A percentile compares a stretch with the other conserved stretches of the same genome.
Conservation (phyloP, 2,888 invertebrate species). For the Chromoteleia sp. region DNA sequence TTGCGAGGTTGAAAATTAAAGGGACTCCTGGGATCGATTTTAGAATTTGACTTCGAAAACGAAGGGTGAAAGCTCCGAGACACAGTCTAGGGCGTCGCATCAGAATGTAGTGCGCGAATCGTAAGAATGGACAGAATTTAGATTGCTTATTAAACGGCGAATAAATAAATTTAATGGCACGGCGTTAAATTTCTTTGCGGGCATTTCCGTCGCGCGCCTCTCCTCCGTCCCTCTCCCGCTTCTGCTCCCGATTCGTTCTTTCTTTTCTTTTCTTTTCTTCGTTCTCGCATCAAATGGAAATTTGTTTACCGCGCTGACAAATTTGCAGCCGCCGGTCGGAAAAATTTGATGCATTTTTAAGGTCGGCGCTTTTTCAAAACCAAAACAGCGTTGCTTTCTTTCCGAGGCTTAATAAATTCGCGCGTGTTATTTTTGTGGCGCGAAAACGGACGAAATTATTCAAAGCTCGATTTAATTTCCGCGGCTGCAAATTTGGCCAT, state of each 20-base stretch:
- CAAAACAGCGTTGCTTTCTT: constrained; percentile 33
- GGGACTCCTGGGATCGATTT: constrained; percentile 76
- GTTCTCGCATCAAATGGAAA: constrained; percentile 23
- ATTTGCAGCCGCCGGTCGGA: not conserved
- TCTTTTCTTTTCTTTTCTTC: not conserved
- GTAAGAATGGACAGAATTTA: constrained; percentile 82
- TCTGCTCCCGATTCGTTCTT: too few relatives aligned
- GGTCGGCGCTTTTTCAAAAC: constrained; percentile 8
- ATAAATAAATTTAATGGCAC: constrained; percentile 80
- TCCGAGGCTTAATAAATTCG: constrained; percentile 26
- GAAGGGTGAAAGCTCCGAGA: constrained; percentile 63
- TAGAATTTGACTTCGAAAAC: constrained; percentile 75
- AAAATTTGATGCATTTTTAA: not conserved
- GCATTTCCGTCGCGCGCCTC: constrained; percentile 41
- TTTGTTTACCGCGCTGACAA: constrained; percentile 6
- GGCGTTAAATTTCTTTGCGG: constrained; percentile 69
- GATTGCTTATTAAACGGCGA: constrained; percentile 83
- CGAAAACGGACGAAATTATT: constrained; percentile 44
- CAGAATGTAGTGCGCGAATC: constrained; percentile 68
- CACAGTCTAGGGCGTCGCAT: constrained; percentile 62
- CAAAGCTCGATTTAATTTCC: constrained; percentile 56
- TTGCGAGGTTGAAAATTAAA: constrained; percentile 70
- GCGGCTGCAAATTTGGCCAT: constrained; percentile 31
- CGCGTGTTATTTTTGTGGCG: constrained; percentile 19
- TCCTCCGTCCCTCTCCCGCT: too few relatives aligned